Base-by-base conservation (phyloP, 92 coral and sea anemone genomes). In the Palythoa heliodiscus region DNA sequence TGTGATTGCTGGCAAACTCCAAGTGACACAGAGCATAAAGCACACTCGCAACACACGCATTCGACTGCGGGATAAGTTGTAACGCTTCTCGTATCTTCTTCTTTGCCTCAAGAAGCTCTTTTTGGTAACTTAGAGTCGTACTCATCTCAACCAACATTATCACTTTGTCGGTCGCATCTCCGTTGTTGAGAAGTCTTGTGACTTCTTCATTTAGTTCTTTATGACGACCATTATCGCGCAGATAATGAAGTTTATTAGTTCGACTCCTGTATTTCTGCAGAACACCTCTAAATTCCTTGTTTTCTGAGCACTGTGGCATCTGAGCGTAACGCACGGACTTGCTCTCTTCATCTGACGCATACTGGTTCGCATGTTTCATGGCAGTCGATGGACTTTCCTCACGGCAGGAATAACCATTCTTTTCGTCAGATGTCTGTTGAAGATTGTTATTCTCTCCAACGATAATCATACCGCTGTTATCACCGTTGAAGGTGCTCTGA, bases 211-310 rank as follows among this genome's bases (percentile, higher is more conserved):
- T 24, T 22, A 78, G 22, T 58, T 19, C 54, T 19, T 9, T 19
- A 20, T 78, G 60, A 2, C 4, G 7, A 25, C 83, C 83, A n/a
- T 78, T 37, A 12, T 78, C 83, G 13, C 83, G 83, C 53, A 78
- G 29, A 78, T 2, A 20, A 17, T 78, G 83, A 2, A 78, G n/a
- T 1, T 3, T 1, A 13, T 38, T 60, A 1, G 83, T 78, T 11
- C 20, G 1, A 2, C 37, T 3, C 71, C 83, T 60, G 83, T 58
- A 78, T 20, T 38, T 61, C 19, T 19, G 38, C 38, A 78, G 39
- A 14, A 78, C 11, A 38, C 14, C 1, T 57, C 37, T 39, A 16
- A 61, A 58, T 13, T 38, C 24, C 55, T 78, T 61, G 57, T 37
- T n/a, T 4, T 78, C 71, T 17, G 37, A 23, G 78, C 60, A 74